These are phyloP conservation scores for Mesoligia furuncula DNA, from an alignment of 2,888 invertebrate genomes.

Conservation along the genomic window DNA sequence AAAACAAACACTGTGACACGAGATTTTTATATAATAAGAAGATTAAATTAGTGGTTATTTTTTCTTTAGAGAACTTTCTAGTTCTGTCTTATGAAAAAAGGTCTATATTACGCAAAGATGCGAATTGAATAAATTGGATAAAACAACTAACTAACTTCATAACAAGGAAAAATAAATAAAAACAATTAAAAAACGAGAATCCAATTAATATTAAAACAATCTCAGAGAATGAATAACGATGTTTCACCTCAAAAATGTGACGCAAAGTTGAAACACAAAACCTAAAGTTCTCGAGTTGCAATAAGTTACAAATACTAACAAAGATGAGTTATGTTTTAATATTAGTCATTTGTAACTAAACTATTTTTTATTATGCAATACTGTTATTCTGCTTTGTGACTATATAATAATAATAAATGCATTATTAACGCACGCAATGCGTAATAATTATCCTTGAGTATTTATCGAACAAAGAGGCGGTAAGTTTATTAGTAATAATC, in stretches of 20 bases:
- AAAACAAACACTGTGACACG: too few species aligned
- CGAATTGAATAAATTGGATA: not conserved
- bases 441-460: conserved; percentile 36
- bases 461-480: conserved; percentile 17
- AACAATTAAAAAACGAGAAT: not conserved
- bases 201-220: not conserved
- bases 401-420: conserved; percentile 11
- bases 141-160: too few species aligned
- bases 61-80: too few species aligned
- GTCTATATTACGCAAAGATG: not conserved
- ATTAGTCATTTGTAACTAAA: conserved; percentile 38
- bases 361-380: conserved; percentile 27
- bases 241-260: conserved; percentile 12
- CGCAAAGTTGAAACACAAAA: conserved; percentile 40
- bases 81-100: not conserved
- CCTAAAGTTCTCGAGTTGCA: conserved; percentile 5
- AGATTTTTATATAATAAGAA: too few species aligned
- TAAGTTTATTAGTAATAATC: not conserved
- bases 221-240: not conserved
- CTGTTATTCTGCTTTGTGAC: conserved; percentile 1
- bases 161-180: conserved; percentile 19
- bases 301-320: not conserved
- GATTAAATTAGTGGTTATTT: too few species aligned
- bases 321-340: conserved; percentile 11
- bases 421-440: conserved; percentile 21